These are phyloP conservation scores for Euura saliciscinereae DNA, from an alignment of 1,140 invertebrate genomes.

Conservation along the genomic window DNA sequence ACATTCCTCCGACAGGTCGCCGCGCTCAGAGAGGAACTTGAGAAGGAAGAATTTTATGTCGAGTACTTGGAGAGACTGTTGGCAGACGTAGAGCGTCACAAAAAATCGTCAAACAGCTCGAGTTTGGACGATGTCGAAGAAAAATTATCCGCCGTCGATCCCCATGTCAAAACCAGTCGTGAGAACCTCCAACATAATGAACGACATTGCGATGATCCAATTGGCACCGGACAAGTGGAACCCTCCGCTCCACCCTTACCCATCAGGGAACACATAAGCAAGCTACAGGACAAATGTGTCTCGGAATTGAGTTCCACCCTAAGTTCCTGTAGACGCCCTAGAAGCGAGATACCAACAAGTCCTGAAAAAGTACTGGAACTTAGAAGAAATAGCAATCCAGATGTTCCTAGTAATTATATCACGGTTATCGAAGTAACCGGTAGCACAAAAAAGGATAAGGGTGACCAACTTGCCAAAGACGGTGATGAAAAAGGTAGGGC, in stretches of 20 bases:
- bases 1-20: slow-evolving; percentile 58
- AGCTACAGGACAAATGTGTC: slow-evolving; percentile 56
- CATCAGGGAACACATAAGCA: slow-evolving; percentile 52
- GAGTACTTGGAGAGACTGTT: slow-evolving; percentile 84
- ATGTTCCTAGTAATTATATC: slow-evolving; percentile 77
- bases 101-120: slow-evolving; percentile 50
- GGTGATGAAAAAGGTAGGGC: slow-evolving; percentile 51
- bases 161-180: slow-evolving; percentile 33
- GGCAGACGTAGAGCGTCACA: slow-evolving; percentile 81
- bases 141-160: slow-evolving; percentile 31
- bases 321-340: slow-evolving; percentile 49
- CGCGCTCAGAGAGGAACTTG: slow-evolving; percentile 80
- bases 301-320: slow-evolving; percentile 56
- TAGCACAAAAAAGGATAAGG: slow-evolving; percentile 54
- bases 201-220: slow-evolving; percentile 26
- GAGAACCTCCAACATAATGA: slow-evolving; percentile 38
- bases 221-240: slow-evolving; percentile 32
- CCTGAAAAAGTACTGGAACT: slow-evolving; percentile 54
- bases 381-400: slow-evolving; percentile 56
- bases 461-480: slow-evolving; percentile 48
- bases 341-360: slow-evolving; percentile 56
- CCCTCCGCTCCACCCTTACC: slow-evolving; percentile 39
- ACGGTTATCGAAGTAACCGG: slow-evolving; percentile 88
- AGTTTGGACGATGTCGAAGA: slow-evolving; percentile 21
- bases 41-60: slow-evolving; percentile 89